A percentile compares a stretch with the other conserved stretches of the same genome.
Evolutionary conservation across 2,797 vertebrate genomes (phyloP).

Genomic region (Pseudochirops corinnae): DNA sequence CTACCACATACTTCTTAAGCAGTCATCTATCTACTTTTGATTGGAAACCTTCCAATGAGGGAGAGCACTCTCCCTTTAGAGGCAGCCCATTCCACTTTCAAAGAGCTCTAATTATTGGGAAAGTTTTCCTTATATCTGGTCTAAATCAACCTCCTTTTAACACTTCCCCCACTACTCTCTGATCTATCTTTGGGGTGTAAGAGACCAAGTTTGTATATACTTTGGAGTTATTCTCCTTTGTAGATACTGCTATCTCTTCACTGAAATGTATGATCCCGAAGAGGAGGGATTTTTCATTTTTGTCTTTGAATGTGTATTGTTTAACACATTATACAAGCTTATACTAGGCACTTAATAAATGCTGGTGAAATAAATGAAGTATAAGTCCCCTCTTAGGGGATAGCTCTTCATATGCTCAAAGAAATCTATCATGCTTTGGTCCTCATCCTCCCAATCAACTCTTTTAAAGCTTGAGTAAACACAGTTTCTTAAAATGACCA

Average conservation of each 20-base stretch:
- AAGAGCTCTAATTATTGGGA: not conserved
- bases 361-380: not conserved
- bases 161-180: not conserved
- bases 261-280: not conserved
- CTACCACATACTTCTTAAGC: not conserved
- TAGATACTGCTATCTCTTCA: not conserved
- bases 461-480: not conserved
- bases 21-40: not conserved
- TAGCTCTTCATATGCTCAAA: not conserved
- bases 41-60: not conserved
- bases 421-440: not conserved
- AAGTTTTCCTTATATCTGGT: not conserved
- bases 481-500: not conserved
- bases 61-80: not conserved
- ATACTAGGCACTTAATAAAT: not conserved
- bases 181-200: not conserved
- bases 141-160: not conserved
- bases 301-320: not conserved
- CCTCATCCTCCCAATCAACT: not conserved
- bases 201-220: not conserved
- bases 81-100: not conserved
- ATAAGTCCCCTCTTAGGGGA: not conserved
- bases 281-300: not conserved
- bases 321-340: not conserved
- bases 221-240: not conserved